These are phyloP conservation scores for Carassius carassius DNA, from an alignment of 2,113 vertebrate genomes.

Conservation along the genomic window DNA sequence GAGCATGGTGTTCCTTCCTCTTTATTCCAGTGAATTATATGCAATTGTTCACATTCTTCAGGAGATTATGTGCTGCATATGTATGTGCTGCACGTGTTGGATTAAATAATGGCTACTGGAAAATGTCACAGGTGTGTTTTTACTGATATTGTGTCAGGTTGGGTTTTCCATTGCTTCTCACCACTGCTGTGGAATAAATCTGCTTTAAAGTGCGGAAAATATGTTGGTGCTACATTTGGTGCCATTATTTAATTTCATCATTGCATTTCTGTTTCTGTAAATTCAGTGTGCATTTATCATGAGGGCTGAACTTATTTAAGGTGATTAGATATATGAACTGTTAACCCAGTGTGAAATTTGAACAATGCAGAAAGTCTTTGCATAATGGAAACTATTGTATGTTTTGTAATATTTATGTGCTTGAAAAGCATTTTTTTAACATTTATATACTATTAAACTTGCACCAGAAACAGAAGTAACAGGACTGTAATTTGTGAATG, in stretches of 20 bases:
- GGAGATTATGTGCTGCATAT: slow-evolving; percentile 61
- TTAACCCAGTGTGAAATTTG: not conserved
- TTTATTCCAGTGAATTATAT: not conserved
- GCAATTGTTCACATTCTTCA: slow-evolving; percentile 14
- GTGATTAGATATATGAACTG: not conserved
- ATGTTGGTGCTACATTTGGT: slow-evolving; percentile 57
- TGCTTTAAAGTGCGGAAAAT: slow-evolving; percentile 71
- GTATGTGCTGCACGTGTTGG: slow-evolving; percentile 56
- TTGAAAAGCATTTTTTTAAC: not conserved
- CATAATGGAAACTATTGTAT: not conserved
- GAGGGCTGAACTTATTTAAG: not conserved
- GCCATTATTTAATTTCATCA: slow-evolving; percentile 49
- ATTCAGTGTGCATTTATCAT: slow-evolving; percentile 39
- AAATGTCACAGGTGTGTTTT: slow-evolving; percentile 76
- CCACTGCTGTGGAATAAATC: slow-evolving; percentile 70
- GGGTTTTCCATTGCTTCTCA: slow-evolving; percentile 68
- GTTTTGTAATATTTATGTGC: too few relatives aligned
- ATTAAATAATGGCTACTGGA: slow-evolving; percentile 69
- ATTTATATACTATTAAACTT: not conserved
- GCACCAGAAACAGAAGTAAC: too few relatives aligned
- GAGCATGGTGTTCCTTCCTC: not conserved
- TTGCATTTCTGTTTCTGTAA: slow-evolving; percentile 55
- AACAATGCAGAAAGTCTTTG: not conserved
- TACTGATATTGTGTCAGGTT: slow-evolving; percentile 71
- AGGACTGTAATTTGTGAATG: too few relatives aligned